Evolutionary conservation across 2,113 vertebrate genomes (phyloP).

Genomic region (Sinocyclocheilus anophthalmus): DNA sequence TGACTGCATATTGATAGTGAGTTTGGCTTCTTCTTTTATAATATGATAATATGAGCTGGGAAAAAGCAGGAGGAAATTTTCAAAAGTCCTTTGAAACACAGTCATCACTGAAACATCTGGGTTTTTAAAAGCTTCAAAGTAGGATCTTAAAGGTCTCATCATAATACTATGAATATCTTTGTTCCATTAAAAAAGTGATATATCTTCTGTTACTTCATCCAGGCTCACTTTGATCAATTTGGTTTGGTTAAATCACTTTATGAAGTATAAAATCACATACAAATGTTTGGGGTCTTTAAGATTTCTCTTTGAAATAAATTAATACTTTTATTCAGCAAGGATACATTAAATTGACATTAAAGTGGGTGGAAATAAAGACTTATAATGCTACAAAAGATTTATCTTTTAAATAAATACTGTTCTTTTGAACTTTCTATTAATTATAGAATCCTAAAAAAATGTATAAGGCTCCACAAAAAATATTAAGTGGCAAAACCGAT

Average conservation of each 20-base stretch:
- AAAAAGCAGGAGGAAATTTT: slow-evolving; percentile 1
- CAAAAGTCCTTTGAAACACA: background rate
- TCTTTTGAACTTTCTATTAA: background rate
- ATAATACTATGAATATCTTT: background rate
- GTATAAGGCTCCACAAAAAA: background rate
- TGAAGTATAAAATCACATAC: background rate
- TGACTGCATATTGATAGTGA: background rate
- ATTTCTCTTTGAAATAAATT: background rate
- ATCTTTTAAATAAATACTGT: too few relatives aligned
- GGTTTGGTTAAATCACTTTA: background rate
- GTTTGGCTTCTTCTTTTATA: background rate
- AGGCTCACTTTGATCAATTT: background rate
- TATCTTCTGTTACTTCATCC: background rate
- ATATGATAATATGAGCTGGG: background rate
- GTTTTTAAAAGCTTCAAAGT: background rate
- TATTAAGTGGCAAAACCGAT: background rate
- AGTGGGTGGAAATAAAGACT: background rate
- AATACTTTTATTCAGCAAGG: background rate
- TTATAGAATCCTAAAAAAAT: background rate
- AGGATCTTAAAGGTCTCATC: background rate
- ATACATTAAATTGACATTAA: background rate
- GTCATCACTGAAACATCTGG: slow-evolving; percentile 17
- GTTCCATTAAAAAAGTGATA: background rate
- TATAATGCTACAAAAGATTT: background rate
- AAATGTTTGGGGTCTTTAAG: background rate